Evolutionary conservation across 1,140 invertebrate species (phyloP), one percentile per base, ranked within the genome.

Genomic region (Drosophila albomicans): DNA sequence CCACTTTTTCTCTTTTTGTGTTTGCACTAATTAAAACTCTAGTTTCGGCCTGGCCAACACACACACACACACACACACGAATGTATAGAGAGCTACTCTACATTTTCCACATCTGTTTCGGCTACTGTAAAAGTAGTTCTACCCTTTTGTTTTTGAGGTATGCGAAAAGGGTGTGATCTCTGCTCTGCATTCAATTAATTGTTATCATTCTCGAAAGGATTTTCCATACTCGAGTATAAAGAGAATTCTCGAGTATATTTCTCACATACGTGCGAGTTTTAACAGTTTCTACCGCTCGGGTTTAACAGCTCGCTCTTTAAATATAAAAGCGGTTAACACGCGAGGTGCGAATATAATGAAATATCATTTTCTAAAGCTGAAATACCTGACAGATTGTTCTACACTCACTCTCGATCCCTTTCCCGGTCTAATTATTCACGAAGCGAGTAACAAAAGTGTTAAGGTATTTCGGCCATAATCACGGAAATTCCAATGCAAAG

Each of bases 11-110:
- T 81, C 35, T 87, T 68, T 68, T 70, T 85, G 82, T 85, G 82
- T 88, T 88, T 89, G 85, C 75, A 76, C 85, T 88, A 88, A 88
- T 88, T 88, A 88, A 88, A 86, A 84, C 62, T 65, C 35, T 10
- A 38, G 52, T 20, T 63, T 64, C 11, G 20, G 3, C 30, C 49
- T 8, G 30, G 11, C 8, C 15, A 57, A 38, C 32, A 35, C 5
- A 41, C 38, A 41, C 30, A 32, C 5, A 7, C 30, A 38, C 8
- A 35, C 5, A 35, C 32, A 35, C 35, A 38, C 35, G 8, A 2
- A 38, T 7, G 7, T 38, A 8, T 7, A 32, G 7, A 41, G 7
- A 41, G 11, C 41, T 43, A 13, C 41, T 43, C 3, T 3, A 20
- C 32, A 48, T 3, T 45, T 16, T 43, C 51, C 11, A n/a, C 35